These are phyloP conservation scores for Phymatocera aterrima DNA, from an alignment of 2,888 invertebrate species.

Conservation along the genomic window DNA sequence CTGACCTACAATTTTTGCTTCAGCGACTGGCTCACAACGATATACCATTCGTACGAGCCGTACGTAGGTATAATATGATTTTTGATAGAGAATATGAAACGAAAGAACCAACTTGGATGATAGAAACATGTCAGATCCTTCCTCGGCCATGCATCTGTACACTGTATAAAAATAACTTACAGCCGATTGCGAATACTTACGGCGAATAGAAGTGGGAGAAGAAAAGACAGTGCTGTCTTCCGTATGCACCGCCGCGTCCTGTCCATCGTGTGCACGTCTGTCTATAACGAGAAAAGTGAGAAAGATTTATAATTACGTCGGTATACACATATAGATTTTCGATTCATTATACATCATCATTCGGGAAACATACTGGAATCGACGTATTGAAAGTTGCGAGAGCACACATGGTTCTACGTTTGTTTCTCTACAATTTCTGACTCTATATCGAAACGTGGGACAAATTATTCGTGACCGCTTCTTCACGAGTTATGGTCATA, in stretches of 20 bases:
- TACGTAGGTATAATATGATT: conserved; percentile 2
- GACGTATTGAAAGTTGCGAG: background rate
- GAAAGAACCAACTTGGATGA: too few species aligned
- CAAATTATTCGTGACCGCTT: too few species aligned
- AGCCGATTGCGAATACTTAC: conserved; percentile 63
- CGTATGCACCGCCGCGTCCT: conserved; percentile 72
- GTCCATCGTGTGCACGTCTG: conserved; percentile 63
- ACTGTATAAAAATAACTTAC: background rate
- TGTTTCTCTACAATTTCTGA: background rate
- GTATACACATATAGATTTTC: background rate
- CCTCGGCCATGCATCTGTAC: too few species aligned
- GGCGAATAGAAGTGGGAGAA: conserved; percentile 67
- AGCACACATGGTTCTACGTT: background rate
- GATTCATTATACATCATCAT: background rate
- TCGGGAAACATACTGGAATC: background rate
- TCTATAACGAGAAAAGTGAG: conserved; percentile 52
- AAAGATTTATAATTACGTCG: conserved; percentile 18
- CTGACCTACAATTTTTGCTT: conserved; percentile 73
- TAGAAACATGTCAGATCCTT: too few species aligned
- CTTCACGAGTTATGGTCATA: too few species aligned
- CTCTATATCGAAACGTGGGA: too few species aligned
- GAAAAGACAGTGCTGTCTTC: conserved; percentile 65
- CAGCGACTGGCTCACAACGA: conserved; percentile 60
- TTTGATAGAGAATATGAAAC: background rate
- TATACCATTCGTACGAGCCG: background rate